A percentile compares a stretch with the other conserved stretches of the same genome.
phyloP scores from a whole-genome alignment of 2,113 vertebrate species.

The Centropus bengalensis region DNA sequence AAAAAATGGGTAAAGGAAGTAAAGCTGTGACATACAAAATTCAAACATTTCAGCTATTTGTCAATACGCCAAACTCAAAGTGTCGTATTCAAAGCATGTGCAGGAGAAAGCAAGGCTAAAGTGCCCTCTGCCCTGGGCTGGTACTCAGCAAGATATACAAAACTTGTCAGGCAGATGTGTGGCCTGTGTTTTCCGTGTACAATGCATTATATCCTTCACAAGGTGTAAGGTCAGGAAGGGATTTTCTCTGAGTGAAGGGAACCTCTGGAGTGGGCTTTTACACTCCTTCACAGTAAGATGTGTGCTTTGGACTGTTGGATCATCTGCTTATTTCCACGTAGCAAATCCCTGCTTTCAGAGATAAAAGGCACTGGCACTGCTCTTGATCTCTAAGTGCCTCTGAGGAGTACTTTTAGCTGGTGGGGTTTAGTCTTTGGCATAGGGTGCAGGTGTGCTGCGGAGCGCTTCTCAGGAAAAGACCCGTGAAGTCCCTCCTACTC shows the following conservation, averaged over 20 bases:
- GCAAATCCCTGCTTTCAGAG: constrained; percentile 8
- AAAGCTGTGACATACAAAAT: neutral
- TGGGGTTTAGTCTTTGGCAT: neutral
- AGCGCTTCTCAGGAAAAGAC: neutral
- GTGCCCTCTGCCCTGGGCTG: neutral
- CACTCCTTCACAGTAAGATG: neutral
- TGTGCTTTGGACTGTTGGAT: neutral
- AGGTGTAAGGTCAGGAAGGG: neutral
- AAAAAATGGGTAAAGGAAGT: neutral
- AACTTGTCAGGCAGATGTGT: neutral
- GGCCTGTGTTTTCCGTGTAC: neutral
- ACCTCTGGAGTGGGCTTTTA: neutral
- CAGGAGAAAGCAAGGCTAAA: neutral
- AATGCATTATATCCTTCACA: neutral
- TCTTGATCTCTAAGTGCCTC: neutral
- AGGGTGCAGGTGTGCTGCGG: neutral
- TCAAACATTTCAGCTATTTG: neutral
- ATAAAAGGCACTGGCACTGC: neutral
- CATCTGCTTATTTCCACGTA: neutral
- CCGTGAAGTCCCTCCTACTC: fast-evolving
- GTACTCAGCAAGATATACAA: neutral
- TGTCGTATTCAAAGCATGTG: neutral
- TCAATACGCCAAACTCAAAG: neutral
- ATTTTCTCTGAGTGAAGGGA: constrained; percentile 24
- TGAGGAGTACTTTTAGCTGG: neutral